Percentiles rank a stretch among this genome's conserved stretches.
Evolutionary conservation across 1,140 invertebrate species (phyloP).

Genomic region (Penaeus vannamei): DNA sequence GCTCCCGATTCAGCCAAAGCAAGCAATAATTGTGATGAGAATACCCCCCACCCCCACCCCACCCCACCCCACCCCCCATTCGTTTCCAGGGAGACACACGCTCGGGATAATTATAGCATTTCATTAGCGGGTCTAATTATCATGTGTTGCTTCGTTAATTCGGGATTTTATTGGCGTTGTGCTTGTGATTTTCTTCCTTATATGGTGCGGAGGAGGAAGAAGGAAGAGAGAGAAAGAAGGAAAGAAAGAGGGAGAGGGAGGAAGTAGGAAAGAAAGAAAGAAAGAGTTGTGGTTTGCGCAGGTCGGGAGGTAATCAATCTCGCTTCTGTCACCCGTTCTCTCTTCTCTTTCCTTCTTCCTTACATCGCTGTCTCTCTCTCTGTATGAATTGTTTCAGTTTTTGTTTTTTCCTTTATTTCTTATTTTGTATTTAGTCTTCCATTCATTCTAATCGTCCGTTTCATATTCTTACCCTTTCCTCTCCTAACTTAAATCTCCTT

Average conservation of each 20-base stretch:
- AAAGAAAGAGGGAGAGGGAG: neutral
- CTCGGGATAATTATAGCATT: too few species aligned
- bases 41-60: neutral
- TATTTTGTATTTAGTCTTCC: neutral
- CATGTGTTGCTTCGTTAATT: too few species aligned
- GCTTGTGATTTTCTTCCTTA: too few species aligned
- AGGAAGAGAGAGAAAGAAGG: slow-evolving; percentile 1
- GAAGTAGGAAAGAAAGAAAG: neutral
- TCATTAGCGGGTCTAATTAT: too few species aligned
- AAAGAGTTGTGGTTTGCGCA: too few species aligned
- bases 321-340: neutral
- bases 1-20: neutral
- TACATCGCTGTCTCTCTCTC: slow-evolving; percentile 29
- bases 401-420: neutral
- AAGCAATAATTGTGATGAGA: too few species aligned
- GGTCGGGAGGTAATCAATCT: neutral
- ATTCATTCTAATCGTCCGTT: slow-evolving; percentile 23
- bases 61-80: neutral
- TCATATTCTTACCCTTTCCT: neutral
- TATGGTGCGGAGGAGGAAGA: neutral
- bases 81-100: too few species aligned
- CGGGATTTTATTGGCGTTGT: too few species aligned
- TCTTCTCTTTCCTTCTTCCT: neutral
- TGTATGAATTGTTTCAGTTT: neutral
- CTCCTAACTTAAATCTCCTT: neutral